Conservation (phyloP, 2,797 vertebrate species). For the Neoniphon sammara region DNA sequence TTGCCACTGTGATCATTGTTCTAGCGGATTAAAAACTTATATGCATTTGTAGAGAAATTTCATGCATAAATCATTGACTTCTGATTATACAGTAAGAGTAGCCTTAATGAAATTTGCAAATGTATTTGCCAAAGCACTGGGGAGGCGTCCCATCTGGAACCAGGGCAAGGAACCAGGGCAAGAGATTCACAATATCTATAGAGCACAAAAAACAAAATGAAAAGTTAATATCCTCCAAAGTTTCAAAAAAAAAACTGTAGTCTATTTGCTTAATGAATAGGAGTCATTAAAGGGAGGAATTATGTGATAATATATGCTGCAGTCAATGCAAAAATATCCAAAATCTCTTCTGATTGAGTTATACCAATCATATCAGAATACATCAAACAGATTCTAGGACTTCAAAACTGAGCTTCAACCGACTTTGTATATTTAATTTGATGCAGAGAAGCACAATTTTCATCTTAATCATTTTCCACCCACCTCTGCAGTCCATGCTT, state of each 20-base stretch:
- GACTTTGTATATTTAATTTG: constrained; percentile 12
- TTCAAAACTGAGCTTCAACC: too few species aligned
- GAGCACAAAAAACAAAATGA: constrained; percentile 6
- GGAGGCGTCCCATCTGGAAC: constrained; percentile 12
- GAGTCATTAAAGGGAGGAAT: too few species aligned
- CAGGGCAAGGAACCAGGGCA: constrained; percentile 2
- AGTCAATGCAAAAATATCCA: too few species aligned
- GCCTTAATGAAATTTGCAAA: constrained; percentile 33
- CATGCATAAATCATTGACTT: constrained; percentile 55
- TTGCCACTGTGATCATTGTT: constrained; percentile 55
- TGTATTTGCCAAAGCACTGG: constrained; percentile 21
- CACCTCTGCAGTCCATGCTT: constrained; percentile 11
- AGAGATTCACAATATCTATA: constrained; percentile 12
- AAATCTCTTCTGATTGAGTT: too few species aligned
- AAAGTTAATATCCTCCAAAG: constrained; percentile 12
- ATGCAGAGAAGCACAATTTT: constrained; percentile 8
- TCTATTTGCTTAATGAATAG: too few species aligned
- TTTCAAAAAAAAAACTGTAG: too few species aligned
- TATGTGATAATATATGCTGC: too few species aligned
- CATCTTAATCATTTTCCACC: neutral
- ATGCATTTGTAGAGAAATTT: constrained; percentile 45
- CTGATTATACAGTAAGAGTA: constrained; percentile 43
- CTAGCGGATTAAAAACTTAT: neutral
- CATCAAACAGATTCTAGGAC: too few species aligned
- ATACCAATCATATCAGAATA: too few species aligned